These are phyloP conservation scores for Pseudopodoces humilis DNA, from an alignment of 2,113 vertebrate genomes.

Conservation along the genomic window DNA sequence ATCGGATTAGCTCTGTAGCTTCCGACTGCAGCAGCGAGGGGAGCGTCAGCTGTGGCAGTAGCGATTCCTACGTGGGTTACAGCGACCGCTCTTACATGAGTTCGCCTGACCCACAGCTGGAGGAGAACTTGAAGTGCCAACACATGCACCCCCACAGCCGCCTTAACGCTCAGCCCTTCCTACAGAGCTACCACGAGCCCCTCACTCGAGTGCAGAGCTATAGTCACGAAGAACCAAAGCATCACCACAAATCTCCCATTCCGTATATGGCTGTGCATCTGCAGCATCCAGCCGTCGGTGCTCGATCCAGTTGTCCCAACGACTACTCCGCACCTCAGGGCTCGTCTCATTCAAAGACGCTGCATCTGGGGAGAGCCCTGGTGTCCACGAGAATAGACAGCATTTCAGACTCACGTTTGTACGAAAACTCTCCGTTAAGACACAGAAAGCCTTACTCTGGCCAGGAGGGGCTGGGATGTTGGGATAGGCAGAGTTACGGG, in stretches of 20 bases:
- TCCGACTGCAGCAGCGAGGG: constrained; percentile 96
- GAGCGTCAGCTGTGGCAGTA: constrained; percentile 88
- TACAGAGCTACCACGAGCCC: constrained; percentile 82
- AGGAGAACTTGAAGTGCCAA: constrained; percentile 83
- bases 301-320: constrained; percentile 87
- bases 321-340: constrained; percentile 82
- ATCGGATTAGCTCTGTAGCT: constrained; percentile 84
- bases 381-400: constrained; percentile 86
- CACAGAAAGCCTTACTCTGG: constrained; percentile 81
- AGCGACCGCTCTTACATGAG: constrained; percentile 84
- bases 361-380: constrained; percentile 83
- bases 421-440: constrained; percentile 80
- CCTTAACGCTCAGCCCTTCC: constrained; percentile 72
- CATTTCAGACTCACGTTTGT: constrained; percentile 88
- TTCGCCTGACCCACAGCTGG: constrained; percentile 82
- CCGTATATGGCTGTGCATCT: constrained; percentile 85
- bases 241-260: constrained; percentile 81
- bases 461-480: constrained; percentile 80
- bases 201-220: constrained; percentile 82
- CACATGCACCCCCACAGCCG: constrained; percentile 79
- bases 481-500: constrained; percentile 77
- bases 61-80: constrained; percentile 86
- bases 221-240: constrained; percentile 83
- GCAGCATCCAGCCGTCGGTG: constrained; percentile 78
- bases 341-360: constrained; percentile 70